Base-by-base conservation (phyloP, 37 sponge, comb jelly and placozoan species). In the Cliona cf. orientalis region DNA sequence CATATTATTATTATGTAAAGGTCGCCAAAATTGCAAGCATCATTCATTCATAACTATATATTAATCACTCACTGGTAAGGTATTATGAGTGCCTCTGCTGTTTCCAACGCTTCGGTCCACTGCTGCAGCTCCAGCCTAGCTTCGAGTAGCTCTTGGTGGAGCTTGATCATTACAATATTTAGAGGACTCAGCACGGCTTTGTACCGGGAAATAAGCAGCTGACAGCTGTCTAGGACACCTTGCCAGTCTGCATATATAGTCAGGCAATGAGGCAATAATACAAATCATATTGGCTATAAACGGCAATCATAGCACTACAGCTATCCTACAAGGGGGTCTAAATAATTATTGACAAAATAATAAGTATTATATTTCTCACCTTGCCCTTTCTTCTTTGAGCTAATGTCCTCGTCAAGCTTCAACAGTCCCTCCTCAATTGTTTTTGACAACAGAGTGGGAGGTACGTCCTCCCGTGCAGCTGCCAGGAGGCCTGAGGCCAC, bases 21-120 rank as follows among this genome's bases (percentile, higher is more conserved):
- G n/a, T n/a, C n/a, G n/a, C n/a, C n/a, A n/a, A n/a, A n/a, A n/a
- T 67, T 67, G 12, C 17, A 26, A 26, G 37, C 68, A 5, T 29
- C 60, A 59, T 9, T 3, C 12, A 59, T 25, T 12, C 12, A 59
- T 59, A 59, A 3, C 28, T 1, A 5, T 11, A 7, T 22, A 37
- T 35, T 26, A 2, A 21, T 12, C 39, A 40, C 85, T 76, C 33
- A 88, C 89, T 46, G 32, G 22, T 77, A 83, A 36, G 74, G 42
- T 22, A 32, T 29, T 39, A 17, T 66, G 31, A 89, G 67, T 6
- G 14, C 7, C 37, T 36, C 32, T 23, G 62, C 80, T 0, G 53
- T 60, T 28, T 69, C 67, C 23, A 84, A 36, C 12, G 85, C 90
- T 21, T 79, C 42, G 12, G 32, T n/a, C 84, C 85, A 89, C 42